Evolutionary conservation across 2,888 invertebrate species (phyloP), one percentile per base, ranked within the genome.

Genomic region (Orthosia gothica): DNA sequence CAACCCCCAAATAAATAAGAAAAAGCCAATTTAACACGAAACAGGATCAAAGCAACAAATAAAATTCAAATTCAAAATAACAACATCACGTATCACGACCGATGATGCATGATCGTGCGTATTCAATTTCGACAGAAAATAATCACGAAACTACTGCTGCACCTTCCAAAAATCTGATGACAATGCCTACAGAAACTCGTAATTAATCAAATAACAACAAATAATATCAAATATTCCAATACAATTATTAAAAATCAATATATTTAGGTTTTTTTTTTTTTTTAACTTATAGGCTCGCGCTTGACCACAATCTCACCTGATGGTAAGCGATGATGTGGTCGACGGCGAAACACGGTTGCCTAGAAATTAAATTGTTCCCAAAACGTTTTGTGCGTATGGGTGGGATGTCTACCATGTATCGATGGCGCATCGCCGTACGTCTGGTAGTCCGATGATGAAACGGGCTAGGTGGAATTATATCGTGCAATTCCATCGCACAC

Each of bases 21-120:
- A 65, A 54, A 52, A 1, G 15, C 32, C 3, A 54, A 52, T 54
- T 52, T n/a, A 65, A 65, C 1, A 32, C 52, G 0, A 2, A 20
- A 20, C 20, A 40, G 64, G 20, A 65, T 65, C 52, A 52, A 65
- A 54, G 54, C 50, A 64, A n/a, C 52, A 52, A 32, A 64, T n/a
- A 64, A 64, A 64, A 64, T 7, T 40, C n/a, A 65, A 65, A 65
- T 54, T n/a, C 18, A 62, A 47, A 7, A 62, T n/a, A n/a, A n/a
- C 2, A 63, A 23, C 18, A 49, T 49, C 23, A 63, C 62, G 47
- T 62, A 0, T 16, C 16, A 62, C 47, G 62, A 47, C 62, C 62
- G 62, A 62, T 54, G 13, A 15, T 54, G 54, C 54, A 54, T 54
- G 54, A 54, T 23, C 54, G 54, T 54, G 55, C 54, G 23, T 23